Percentiles rank a stretch among this genome's conserved stretches.
Evolutionary conservation across 2,797 vertebrate genomes (phyloP).

Genomic region (Cyclopterus lumpus): DNA sequence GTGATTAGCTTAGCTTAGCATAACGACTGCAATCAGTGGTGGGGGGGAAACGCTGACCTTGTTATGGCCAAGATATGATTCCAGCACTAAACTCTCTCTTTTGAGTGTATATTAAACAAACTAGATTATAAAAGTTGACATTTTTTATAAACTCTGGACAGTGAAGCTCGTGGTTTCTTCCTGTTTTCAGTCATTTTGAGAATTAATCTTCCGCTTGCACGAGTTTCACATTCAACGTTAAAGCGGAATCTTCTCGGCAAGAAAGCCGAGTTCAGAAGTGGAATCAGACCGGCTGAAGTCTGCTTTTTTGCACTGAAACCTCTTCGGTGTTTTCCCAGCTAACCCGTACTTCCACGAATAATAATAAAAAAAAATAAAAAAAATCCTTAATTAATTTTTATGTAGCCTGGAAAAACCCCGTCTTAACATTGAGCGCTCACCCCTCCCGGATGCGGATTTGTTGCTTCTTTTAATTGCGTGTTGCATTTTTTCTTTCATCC

Average conservation of each 20-base stretch:
- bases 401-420: not conserved
- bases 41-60: not conserved
- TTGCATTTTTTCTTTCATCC: constrained; percentile 1
- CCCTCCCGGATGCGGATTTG: not conserved
- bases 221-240: too few species aligned
- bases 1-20: not conserved
- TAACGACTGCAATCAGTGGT: not conserved
- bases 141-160: too few species aligned
- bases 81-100: too few species aligned
- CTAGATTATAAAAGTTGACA: too few species aligned
- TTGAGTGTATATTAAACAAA: too few species aligned
- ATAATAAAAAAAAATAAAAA: not conserved
- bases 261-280: too few species aligned
- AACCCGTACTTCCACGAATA: too few species aligned
- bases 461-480: not conserved
- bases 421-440: not conserved
- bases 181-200: too few species aligned
- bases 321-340: not conserved
- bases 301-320: not conserved
- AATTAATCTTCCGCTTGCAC: too few species aligned
- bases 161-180: too few species aligned
- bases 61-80: not conserved
- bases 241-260: too few species aligned
- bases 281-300: too few species aligned
- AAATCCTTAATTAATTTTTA: not conserved